phyloP scores from a whole-genome alignment of 2,797 vertebrate species.

The Leontopithecus rosalia region DNA sequence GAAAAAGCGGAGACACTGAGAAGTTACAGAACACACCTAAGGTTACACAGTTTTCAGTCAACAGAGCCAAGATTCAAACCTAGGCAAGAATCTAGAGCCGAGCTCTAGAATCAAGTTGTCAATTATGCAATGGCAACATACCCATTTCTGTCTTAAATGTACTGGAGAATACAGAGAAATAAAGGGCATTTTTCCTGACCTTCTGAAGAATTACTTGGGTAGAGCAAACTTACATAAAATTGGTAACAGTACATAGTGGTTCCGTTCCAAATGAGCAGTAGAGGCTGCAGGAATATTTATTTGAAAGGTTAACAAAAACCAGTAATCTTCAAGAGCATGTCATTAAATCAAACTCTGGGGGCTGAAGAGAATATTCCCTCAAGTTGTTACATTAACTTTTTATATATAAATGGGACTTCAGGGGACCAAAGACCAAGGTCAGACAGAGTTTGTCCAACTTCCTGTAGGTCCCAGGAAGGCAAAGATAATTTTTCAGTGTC shows the following conservation, averaged over 20 bases:
- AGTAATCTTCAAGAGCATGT: conserved; percentile 4
- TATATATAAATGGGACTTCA: not conserved
- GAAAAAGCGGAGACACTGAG: conserved; percentile 17
- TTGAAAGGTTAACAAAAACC: conserved; percentile 30
- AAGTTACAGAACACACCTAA: conserved; percentile 10
- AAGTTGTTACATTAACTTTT: conserved; percentile 18
- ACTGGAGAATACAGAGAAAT: not conserved
- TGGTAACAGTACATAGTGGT: not conserved
- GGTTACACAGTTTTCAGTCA: conserved; percentile 2
- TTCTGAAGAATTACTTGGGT: not conserved
- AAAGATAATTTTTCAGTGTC: conserved; percentile 1
- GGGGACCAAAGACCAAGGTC: not conserved
- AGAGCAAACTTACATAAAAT: not conserved
- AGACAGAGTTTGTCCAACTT: not conserved
- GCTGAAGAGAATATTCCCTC: not conserved
- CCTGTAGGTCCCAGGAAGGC: not conserved
- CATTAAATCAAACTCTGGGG: not conserved
- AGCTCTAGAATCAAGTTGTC: not conserved
- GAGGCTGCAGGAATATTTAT: not conserved
- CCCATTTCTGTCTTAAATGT: not conserved
- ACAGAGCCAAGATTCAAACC: conserved; percentile 10
- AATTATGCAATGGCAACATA: not conserved
- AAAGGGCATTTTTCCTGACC: not conserved
- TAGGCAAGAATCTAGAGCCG: not conserved
- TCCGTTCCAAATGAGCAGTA: not conserved